Evolutionary conservation across 2,113 vertebrate species (phyloP).

Genomic region (Erpornis zantholeuca): DNA sequence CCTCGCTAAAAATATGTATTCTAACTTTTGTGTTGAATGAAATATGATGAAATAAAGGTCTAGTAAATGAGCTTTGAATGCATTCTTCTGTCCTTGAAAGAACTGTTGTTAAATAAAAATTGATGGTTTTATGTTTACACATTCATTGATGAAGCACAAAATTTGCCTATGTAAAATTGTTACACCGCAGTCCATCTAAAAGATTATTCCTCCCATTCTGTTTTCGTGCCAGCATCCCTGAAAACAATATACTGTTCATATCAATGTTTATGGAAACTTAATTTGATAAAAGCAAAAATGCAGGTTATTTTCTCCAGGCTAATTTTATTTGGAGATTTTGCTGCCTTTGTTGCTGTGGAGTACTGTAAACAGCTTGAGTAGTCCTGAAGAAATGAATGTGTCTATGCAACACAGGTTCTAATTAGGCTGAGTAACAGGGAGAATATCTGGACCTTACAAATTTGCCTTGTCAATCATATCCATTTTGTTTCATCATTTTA

Average conservation of each 20-base stretch:
- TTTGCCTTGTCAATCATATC: neutral
- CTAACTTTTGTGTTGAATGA: neutral
- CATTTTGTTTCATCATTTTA: neutral
- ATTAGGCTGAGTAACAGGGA: neutral
- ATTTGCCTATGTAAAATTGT: neutral
- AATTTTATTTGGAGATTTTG: constrained; percentile 11
- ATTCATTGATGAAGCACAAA: neutral
- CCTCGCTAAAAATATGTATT: neutral
- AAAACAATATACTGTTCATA: neutral
- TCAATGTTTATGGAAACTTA: neutral
- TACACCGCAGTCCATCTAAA: neutral
- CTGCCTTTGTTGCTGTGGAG: neutral
- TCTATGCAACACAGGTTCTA: neutral
- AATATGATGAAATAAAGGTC: neutral
- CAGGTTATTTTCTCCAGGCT: neutral
- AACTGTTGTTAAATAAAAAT: neutral
- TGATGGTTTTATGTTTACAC: neutral
- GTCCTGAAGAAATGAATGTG: neutral
- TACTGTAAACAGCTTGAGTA: neutral
- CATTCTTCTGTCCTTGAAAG: neutral
- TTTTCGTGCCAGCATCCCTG: neutral
- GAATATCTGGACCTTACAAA: neutral
- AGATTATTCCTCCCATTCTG: neutral
- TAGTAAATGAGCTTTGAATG: neutral
- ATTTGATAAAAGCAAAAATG: neutral